Base-by-base conservation (phyloP, 2,888 invertebrate species). In the Cetonia aurata region DNA sequence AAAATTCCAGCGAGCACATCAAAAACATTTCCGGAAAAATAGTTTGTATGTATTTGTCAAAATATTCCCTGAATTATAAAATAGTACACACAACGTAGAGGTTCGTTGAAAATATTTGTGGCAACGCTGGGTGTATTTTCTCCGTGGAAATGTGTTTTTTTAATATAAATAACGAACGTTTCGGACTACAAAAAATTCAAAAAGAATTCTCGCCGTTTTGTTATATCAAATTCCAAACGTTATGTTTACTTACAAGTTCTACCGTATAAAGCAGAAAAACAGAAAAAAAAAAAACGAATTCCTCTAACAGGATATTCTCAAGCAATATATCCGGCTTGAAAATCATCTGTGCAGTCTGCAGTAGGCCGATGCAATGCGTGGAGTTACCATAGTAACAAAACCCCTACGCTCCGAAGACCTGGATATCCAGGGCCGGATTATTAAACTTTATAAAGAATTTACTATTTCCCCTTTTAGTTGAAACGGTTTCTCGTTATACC, bases 351-450 rank as follows among this genome's bases (percentile, higher is more conserved):
- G 73, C 72, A 69, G 67, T 69, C 59, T 70, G 73, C 73, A 73
- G 60, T 70, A 73, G 74, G 73, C 73, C 73, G 73, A 57, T 72
- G 74, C 75, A 74, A 56, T 73, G 75, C 75, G 75, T 73, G 75
- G 75, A 71, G 77, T 77, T 75, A 69, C 76, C 72, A 77, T 77
- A 71, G 75, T 66, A 71, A 77, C 76, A 69, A 69, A 69, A 67
- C 73, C 77, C 76, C 73, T 72, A 70, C 74, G 71, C 77, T 75
- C 75, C 56, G 70, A 75, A 75, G 77, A 75, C 76, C 76, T 75
- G 75, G 75, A 76, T 67, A 74, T 75, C 72, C 73, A 72, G 73
- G 73, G 48, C 72, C 73, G 71, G 72, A 69, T 71, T 71, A 69
- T 69, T 71, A 57, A 57, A 50, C 57, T 69, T 71, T 71, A 67